phyloP scores from a whole-genome alignment of 2,113 vertebrate species.

The Chunga burmeisteri region DNA sequence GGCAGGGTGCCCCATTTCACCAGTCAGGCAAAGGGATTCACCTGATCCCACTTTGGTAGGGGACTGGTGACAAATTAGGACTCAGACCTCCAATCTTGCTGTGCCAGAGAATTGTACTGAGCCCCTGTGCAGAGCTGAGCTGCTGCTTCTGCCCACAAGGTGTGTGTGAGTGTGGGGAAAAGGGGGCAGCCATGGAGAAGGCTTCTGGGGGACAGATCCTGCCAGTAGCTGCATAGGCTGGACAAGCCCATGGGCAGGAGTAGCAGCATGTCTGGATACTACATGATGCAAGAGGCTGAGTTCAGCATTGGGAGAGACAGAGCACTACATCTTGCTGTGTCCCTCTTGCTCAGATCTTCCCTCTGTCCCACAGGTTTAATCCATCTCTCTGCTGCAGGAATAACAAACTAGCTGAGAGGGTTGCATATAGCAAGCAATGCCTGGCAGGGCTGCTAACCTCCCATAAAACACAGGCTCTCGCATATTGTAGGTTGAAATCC shows the following conservation, averaged over 20 bases:
- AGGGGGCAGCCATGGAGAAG: not conserved
- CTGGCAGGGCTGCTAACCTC: not conserved
- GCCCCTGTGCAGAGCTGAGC: not conserved
- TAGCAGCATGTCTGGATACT: not conserved
- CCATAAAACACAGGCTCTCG: not conserved
- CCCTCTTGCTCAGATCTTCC: not conserved
- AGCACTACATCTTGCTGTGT: too few species aligned
- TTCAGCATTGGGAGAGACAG: not conserved
- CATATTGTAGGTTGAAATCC: not conserved
- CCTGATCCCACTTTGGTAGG: too few species aligned
- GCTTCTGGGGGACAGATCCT: not conserved
- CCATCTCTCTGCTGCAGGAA: not conserved
- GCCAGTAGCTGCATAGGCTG: not conserved
- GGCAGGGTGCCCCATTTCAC: rapidly evolving
- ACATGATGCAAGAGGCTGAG: too few species aligned
- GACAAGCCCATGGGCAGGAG: not conserved
- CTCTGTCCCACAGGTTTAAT: not conserved
- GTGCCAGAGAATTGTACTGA: not conserved
- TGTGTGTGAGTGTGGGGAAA: too few species aligned
- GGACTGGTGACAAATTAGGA: not conserved
- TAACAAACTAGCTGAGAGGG: not conserved
- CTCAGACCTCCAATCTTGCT: not conserved
- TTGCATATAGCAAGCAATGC: not conserved
- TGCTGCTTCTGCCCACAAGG: not conserved
- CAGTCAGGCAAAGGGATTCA: not conserved